A percentile compares a stretch with the other conserved stretches of the same genome.
These are phyloP conservation scores for Sebastes nivosus DNA, from an alignment of 2,797 vertebrate species.

Conservation along the genomic window DNA sequence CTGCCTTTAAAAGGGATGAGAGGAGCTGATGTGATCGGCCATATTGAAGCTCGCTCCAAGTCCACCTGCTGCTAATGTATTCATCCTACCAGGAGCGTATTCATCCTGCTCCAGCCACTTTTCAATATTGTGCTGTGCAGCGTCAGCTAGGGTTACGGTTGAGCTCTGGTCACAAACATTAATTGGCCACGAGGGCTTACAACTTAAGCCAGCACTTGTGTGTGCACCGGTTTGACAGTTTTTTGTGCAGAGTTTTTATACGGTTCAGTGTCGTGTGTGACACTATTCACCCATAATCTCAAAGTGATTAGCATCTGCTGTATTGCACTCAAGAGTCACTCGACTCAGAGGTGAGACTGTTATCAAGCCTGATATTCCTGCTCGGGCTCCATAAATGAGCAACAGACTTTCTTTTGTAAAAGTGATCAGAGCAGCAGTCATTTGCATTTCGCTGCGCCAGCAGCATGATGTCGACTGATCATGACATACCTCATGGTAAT, in stretches of 20 bases:
- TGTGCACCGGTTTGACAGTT: background rate
- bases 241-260: background rate
- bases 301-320: slow-evolving; percentile 16
- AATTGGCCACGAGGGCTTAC: background rate
- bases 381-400: slow-evolving; percentile 8
- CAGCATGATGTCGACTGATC: background rate
- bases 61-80: slow-evolving; percentile 12
- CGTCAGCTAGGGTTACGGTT: background rate
- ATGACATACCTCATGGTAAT: slow-evolving; percentile 4
- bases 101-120: slow-evolving; percentile 5
- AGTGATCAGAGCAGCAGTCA: slow-evolving; percentile 31
- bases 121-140: background rate
- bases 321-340: background rate
- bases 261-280: background rate
- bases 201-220: background rate
- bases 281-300: background rate
- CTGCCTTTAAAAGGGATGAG: background rate
- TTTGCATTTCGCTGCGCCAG: slow-evolving; percentile 33
- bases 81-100: background rate
- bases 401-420: background rate
- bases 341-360: background rate
- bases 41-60: background rate
- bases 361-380: background rate
- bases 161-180: background rate
- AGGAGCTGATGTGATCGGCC: slow-evolving; percentile 1